A percentile compares a stretch with the other conserved stretches of the same genome.
Conservation (phyloP, 2,888 invertebrate genomes). For the Synanthedon vespiformis region DNA sequence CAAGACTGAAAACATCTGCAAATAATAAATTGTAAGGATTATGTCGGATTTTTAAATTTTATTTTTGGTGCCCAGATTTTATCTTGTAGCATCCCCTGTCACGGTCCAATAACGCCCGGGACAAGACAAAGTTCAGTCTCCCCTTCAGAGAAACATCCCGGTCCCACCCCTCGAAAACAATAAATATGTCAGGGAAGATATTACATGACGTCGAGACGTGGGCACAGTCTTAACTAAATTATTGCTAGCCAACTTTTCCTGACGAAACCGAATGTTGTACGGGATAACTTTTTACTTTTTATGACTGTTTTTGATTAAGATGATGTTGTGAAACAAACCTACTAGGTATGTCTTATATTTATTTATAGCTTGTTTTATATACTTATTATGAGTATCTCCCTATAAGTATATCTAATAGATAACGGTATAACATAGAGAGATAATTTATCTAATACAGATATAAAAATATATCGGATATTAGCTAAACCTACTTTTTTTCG, state of each 20-base stretch:
- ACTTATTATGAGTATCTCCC: too few relatives aligned
- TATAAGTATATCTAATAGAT: too few relatives aligned
- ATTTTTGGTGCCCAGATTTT: neutral
- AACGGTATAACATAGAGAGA: too few relatives aligned
- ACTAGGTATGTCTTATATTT: too few relatives aligned
- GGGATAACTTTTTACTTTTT: conserved; percentile 64
- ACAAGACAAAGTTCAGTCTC: conserved; percentile 16
- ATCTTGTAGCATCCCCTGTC: conserved; percentile 15
- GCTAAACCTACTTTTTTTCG: too few relatives aligned
- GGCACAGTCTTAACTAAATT: conserved; percentile 55
- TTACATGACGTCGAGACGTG: conserved; percentile 51
- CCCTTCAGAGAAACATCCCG: conserved; percentile 30
- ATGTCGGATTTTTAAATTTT: neutral
- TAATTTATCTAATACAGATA: too few relatives aligned
- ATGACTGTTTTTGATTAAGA: conserved; percentile 40
- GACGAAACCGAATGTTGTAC: conserved; percentile 50
- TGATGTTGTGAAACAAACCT: conserved; percentile 8
- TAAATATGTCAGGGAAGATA: conserved; percentile 68
- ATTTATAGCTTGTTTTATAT: too few relatives aligned
- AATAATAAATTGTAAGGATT: neutral
- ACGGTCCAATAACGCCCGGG: conserved; percentile 4
- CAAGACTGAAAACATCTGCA: neutral
- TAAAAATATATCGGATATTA: too few relatives aligned
- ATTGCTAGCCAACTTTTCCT: conserved; percentile 58
- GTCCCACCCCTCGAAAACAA: conserved; percentile 52